phyloP scores from a whole-genome alignment of 2,113 vertebrate species.

The Acrocephalus arundinaceus region DNA sequence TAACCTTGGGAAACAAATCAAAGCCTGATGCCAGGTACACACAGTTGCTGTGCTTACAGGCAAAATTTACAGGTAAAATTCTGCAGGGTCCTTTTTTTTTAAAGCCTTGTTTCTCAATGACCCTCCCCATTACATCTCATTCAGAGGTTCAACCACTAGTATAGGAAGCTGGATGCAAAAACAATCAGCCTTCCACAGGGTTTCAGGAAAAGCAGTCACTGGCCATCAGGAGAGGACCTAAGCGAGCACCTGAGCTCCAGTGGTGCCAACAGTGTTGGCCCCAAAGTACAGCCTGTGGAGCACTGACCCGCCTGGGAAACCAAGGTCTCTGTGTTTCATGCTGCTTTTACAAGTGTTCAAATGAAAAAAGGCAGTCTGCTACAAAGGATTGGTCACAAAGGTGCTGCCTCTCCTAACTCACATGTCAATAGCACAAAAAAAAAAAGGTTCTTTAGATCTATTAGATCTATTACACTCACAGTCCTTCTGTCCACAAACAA shows the following conservation, averaged over 20 bases:
- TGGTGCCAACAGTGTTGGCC: fast-evolving
- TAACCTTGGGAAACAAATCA: background rate
- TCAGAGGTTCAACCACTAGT: background rate
- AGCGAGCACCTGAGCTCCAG: background rate
- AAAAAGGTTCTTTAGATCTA: background rate
- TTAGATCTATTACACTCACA: background rate
- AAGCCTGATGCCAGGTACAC: background rate
- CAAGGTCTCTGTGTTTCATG: background rate
- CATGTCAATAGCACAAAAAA: fast-evolving
- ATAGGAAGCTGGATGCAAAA: background rate
- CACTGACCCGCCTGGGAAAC: background rate
- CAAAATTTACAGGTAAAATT: background rate
- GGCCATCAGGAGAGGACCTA: background rate
- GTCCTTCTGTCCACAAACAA: background rate
- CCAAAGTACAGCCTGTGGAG: background rate
- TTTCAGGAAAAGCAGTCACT: background rate
- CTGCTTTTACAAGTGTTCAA: background rate
- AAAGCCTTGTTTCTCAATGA: background rate
- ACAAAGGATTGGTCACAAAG: background rate
- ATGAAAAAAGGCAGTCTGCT: background rate
- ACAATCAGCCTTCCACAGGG: background rate
- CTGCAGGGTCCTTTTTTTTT: no score
- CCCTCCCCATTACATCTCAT: background rate
- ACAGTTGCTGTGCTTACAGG: fast-evolving
- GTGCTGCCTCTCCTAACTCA: background rate